Percentiles rank a stretch among this genome's conserved stretches.
Evolutionary conservation across 2,113 vertebrate species (phyloP).

Genomic region (Archilochus colubris): DNA sequence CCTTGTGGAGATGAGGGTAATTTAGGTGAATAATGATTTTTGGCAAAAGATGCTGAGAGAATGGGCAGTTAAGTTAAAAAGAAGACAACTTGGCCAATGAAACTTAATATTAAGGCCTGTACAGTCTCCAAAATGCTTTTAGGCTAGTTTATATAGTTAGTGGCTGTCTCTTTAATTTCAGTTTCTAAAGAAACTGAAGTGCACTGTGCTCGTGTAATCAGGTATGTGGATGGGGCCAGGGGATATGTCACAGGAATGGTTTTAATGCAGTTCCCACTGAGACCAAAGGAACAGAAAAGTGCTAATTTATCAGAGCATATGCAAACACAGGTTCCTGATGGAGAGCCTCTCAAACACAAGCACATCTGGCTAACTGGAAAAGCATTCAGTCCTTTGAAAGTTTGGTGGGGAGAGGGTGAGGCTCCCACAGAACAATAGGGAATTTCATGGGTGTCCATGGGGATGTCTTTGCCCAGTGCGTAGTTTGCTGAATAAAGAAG

Average conservation of each 20-base stretch:
- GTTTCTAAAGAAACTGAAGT: background rate
- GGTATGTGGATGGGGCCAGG: background rate
- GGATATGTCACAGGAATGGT: background rate
- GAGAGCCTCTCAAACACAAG: background rate
- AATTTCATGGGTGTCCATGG: background rate
- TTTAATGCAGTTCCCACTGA: background rate
- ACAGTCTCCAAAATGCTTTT: background rate
- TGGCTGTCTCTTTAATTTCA: background rate
- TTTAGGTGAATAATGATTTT: background rate
- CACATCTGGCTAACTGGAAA: background rate
- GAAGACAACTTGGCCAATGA: background rate
- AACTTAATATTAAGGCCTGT: background rate
- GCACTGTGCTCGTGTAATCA: background rate
- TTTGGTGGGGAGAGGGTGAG: background rate
- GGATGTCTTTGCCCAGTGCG: background rate
- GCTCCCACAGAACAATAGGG: background rate
- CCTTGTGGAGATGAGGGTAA: background rate
- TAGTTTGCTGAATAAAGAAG: background rate
- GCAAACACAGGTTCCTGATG: background rate
- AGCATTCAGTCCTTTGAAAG: background rate
- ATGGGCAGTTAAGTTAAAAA: background rate
- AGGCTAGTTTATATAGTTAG: background rate
- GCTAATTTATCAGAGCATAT: background rate
- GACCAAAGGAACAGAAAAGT: background rate
- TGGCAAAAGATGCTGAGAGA: background rate